Percentiles rank a stretch among this genome's conserved stretches.
Evolutionary conservation across 2,113 vertebrate genomes (phyloP).

Genomic region (Vulpes vulpes): DNA sequence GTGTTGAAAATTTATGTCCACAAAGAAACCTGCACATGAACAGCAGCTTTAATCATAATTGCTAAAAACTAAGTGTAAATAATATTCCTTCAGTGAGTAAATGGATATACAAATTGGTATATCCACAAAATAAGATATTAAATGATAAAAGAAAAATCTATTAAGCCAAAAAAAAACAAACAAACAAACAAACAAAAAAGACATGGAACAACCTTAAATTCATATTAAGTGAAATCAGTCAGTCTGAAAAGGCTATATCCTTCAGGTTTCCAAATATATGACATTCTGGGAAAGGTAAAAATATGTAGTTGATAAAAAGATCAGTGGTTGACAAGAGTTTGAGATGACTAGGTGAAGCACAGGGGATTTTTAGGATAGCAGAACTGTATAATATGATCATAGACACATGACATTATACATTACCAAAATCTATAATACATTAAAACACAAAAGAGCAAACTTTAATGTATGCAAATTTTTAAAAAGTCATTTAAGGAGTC

Average conservation of each 20-base stretch:
- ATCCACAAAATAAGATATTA: not conserved
- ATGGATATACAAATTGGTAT: not conserved
- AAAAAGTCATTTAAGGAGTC: not conserved
- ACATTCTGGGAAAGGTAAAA: not conserved
- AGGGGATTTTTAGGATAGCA: not conserved
- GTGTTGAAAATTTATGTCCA: not conserved
- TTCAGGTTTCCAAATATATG: not conserved
- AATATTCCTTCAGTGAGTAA: not conserved
- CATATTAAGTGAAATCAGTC: not conserved
- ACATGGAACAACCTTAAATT: not conserved
- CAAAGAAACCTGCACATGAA: not conserved
- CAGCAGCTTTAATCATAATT: not conserved
- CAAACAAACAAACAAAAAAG: too few species aligned
- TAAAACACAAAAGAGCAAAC: not conserved
- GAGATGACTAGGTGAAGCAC: not conserved
- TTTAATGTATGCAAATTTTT: not conserved
- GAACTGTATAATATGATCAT: too few species aligned
- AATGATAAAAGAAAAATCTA: not conserved
- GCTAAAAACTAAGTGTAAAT: not conserved
- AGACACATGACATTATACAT: not conserved
- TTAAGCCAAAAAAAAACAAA: too few species aligned
- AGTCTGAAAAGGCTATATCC: not conserved
- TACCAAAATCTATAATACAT: not conserved
- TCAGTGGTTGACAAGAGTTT: not conserved
- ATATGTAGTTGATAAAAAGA: not conserved